Conservation (phyloP, 1,140 invertebrate genomes). For the Chlorops oryzae region DNA sequence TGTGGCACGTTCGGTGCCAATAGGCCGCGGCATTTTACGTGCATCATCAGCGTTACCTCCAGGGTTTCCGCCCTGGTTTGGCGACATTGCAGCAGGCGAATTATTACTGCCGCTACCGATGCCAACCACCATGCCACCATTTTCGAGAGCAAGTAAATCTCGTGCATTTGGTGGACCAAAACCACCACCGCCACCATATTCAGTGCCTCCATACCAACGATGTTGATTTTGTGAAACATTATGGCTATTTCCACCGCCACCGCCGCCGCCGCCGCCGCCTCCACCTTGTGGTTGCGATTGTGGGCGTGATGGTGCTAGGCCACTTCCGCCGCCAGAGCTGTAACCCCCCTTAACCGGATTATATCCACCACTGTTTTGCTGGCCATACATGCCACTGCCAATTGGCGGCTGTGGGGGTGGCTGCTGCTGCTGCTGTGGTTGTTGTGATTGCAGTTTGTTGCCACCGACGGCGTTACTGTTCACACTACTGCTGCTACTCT, state of each 20-base stretch:
- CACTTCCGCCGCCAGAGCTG: neutral
- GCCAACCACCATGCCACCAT: conserved; percentile 30
- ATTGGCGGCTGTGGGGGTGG: neutral
- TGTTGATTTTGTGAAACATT: conserved; percentile 22
- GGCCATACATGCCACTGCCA: neutral
- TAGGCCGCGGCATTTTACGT: conserved; percentile 67
- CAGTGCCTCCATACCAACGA: conserved; percentile 39
- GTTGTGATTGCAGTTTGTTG: conserved; percentile 13
- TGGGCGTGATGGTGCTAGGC: conserved; percentile 15
- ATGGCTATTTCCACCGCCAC: no score
- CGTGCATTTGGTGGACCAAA: conserved; percentile 26
- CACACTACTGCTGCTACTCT: neutral
- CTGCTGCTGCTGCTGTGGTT: conserved; percentile 12
- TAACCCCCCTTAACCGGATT: neutral
- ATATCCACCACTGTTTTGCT: conserved; percentile 7
- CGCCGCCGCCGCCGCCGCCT: conserved; percentile 13
- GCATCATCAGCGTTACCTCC: conserved; percentile 52
- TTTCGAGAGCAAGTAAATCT: conserved; percentile 40
- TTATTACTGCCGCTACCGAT: conserved; percentile 8
- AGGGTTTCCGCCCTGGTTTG: conserved; percentile 36
- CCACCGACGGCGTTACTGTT: no score
- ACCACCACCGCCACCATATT: conserved; percentile 19
- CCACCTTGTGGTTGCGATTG: conserved; percentile 23
- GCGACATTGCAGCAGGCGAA: conserved; percentile 58
- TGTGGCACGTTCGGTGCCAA: conserved; percentile 66